Conservation (phyloP, 2,113 vertebrate genomes). For the Corapipo altera region DNA sequence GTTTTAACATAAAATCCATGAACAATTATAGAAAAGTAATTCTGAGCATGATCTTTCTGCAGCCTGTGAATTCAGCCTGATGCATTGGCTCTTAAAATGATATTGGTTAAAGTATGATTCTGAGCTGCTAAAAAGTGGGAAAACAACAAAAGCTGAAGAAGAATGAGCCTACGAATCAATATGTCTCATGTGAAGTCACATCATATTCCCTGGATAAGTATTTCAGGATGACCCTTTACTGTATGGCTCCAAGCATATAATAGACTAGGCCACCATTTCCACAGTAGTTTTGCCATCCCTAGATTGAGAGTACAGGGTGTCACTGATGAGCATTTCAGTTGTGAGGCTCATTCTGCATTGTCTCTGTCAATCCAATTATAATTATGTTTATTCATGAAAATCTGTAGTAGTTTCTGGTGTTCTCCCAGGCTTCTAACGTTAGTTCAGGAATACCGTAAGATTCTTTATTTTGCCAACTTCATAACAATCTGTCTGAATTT, state of each 20-base stretch:
- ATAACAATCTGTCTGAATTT: constrained; percentile 37
- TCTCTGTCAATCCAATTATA: constrained; percentile 24
- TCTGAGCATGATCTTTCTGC: neutral
- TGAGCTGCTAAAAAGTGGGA: neutral
- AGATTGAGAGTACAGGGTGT: neutral
- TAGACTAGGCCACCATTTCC: neutral
- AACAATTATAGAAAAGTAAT: neutral
- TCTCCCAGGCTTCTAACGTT: constrained; percentile 45
- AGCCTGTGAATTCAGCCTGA: neutral
- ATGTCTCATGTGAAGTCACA: neutral
- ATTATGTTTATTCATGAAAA: constrained; percentile 65
- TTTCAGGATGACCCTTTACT: neutral
- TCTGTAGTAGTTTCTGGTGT: constrained; percentile 41
- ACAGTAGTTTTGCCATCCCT: neutral
- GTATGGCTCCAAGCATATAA: neutral
- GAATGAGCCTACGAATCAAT: neutral
- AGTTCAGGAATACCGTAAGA: constrained; percentile 33
- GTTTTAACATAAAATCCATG: neutral
- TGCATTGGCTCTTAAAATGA: neutral
- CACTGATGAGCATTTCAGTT: neutral
- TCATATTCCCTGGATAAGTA: neutral
- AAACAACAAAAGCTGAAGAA: neutral
- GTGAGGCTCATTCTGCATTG: neutral
- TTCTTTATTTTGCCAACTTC: constrained; percentile 50
- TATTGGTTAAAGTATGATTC: neutral